Conservation (phyloP, 30 jellyfish, hydroid and myxozoan genomes). For the Hydractinia echinata region DNA sequence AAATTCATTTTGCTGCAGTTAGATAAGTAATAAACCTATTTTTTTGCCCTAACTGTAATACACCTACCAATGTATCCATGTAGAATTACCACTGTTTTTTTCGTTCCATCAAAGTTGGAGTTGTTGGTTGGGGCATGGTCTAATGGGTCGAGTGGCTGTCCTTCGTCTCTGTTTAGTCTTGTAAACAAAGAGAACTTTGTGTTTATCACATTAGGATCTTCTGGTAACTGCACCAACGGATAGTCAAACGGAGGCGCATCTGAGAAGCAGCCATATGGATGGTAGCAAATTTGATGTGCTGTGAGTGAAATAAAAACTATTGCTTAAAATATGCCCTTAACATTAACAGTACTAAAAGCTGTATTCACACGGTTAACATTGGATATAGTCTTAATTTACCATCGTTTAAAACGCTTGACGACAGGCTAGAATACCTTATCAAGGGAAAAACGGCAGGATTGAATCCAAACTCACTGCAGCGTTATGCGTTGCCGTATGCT, state of each 20-base stretch:
- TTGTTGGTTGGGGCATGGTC: constrained; percentile 1
- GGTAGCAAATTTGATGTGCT: constrained; percentile 34
- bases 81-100: constrained; percentile 39
- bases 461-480: too few relatives aligned
- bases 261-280: constrained; percentile 53
- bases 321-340: too few relatives aligned
- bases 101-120: constrained; percentile 31
- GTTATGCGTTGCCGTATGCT: too few relatives aligned
- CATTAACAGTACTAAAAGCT: too few relatives aligned
- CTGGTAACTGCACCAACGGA: constrained; percentile 44
- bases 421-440: too few relatives aligned
- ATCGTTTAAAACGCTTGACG: too few relatives aligned
- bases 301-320: neutral
- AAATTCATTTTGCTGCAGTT: too few relatives aligned
- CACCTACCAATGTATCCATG: constrained; percentile 70
- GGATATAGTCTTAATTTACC: too few relatives aligned
- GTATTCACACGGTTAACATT: too few relatives aligned
- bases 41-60: too few relatives aligned
- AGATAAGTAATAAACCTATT: too few relatives aligned
- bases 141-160: constrained; percentile 32
- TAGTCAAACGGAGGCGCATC: constrained; percentile 59
- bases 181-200: constrained; percentile 49
- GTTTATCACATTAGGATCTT: constrained; percentile 44
- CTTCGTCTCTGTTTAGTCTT: constrained; percentile 14
- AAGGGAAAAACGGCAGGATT: too few relatives aligned